Evolutionary conservation across 2,888 invertebrate genomes (phyloP), one percentile per base, ranked within the genome.

Genomic region (Arctia plantaginis): DNA sequence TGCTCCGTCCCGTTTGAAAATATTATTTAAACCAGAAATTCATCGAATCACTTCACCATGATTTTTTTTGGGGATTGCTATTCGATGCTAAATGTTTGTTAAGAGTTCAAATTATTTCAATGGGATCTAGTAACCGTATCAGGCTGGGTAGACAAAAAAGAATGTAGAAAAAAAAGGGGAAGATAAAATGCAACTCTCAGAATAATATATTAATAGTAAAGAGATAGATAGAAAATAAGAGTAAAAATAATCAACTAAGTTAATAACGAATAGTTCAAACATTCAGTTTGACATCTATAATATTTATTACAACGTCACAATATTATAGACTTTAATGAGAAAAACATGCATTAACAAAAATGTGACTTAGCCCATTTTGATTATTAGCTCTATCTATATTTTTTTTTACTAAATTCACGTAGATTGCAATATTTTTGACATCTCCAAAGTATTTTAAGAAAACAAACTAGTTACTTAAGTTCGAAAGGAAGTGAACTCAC

Each of bases 401-500:
- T n/a, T 55, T n/a, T n/a, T 8, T n/a, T n/a, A n/a, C 23, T 41
- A 41, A 23, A 7, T 20, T 51, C 23, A 51, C 7, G 20, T 51
- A 51, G 51, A 51, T 23, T 51, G 51, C 7, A 51, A 51, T 8
- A 23, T 6, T 47, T 44, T 51, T n/a, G 13, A 27, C n/a, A 27
- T 59, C 27, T 13, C 27, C 27, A 23, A 27, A 59, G 3, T 59
- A 59, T 59, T 59, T 27, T 27, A 59, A 27, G 27, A 59, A 59
- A 13, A 27, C 15, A 65, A 33, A 30, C 64, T 30, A 27, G 30
- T 15, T 41, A 39, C n/a, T 15, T 1, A 30, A 41, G 41, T 64
- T n/a, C 30, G 35, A 65, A 39, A 64, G 64, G 67, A 67, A 68
- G 65, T 73, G 30, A 64, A 51, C 76, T 76, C 73, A 76, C 76